Evolutionary conservation across 2,888 invertebrate genomes (phyloP).

Genomic region (Agelastica alni): DNA sequence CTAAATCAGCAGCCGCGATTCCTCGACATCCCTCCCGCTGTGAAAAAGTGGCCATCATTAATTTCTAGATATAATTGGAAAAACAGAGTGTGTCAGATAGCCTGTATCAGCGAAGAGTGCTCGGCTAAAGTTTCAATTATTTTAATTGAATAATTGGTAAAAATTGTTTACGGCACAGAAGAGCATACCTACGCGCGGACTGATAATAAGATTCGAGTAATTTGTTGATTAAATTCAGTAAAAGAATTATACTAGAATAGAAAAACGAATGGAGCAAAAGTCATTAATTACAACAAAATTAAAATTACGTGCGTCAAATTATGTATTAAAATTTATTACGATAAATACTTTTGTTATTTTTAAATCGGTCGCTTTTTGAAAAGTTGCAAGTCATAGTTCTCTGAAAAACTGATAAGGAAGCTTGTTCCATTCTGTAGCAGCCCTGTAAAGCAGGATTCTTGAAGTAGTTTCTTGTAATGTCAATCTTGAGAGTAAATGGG

Average conservation of each 20-base stretch:
- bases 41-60: slow-evolving; percentile 32
- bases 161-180: slow-evolving; percentile 18
- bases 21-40: slow-evolving; percentile 21
- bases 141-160: slow-evolving; percentile 30
- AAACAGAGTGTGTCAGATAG: slow-evolving; percentile 31
- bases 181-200: neutral
- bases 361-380: too few species aligned
- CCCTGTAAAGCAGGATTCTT: too few species aligned
- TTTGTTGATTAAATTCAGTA: slow-evolving; percentile 11
- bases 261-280: neutral
- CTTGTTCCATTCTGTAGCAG: too few species aligned
- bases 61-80: slow-evolving; percentile 33
- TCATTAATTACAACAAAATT: too few species aligned
- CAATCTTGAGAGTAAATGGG: too few species aligned
- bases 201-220: slow-evolving; percentile 7
- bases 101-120: slow-evolving; percentile 26
- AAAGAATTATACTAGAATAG: too few species aligned
- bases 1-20: slow-evolving; percentile 24
- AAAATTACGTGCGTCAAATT: too few species aligned
- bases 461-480: too few species aligned
- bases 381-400: too few species aligned
- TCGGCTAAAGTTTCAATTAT: slow-evolving; percentile 32
- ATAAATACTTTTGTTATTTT: too few species aligned
- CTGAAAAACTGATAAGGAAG: too few species aligned
- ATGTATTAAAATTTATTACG: too few species aligned